Evolutionary conservation across 2,113 vertebrate genomes (phyloP).

Genomic region (Eidolon helvum): DNA sequence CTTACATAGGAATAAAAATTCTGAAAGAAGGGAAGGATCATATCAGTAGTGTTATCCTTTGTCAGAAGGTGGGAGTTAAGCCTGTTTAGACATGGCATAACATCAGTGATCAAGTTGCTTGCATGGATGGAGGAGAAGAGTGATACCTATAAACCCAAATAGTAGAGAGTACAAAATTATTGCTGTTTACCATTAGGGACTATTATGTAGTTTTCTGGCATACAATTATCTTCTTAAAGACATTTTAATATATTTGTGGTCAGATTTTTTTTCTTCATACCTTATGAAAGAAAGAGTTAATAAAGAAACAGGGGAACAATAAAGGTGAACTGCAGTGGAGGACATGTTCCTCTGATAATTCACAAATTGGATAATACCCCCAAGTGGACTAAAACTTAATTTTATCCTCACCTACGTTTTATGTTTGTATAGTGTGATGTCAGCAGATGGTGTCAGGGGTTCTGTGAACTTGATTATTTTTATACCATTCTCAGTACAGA

Average conservation of each 20-base stretch:
- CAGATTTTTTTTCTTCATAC: background rate
- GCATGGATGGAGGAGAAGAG: background rate
- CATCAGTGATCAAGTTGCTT: background rate
- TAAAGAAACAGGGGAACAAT: background rate
- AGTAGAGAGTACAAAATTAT: background rate
- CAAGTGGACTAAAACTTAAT: background rate
- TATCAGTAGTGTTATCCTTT: background rate
- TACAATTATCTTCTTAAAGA: background rate
- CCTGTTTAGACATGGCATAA: background rate
- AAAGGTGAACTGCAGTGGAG: background rate
- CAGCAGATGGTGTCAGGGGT: constrained; percentile 32
- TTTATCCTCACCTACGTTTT: constrained; percentile 11
- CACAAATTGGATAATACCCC: background rate
- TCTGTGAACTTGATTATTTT: constrained; percentile 44
- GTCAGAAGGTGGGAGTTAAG: background rate
- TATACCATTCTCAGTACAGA: background rate
- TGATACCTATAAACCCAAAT: background rate
- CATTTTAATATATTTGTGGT: background rate
- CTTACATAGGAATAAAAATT: background rate
- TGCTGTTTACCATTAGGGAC: background rate
- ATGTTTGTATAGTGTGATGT: background rate
- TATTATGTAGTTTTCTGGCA: background rate
- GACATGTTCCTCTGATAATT: background rate
- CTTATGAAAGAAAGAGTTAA: background rate
- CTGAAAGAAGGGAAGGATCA: background rate